phyloP scores from a whole-genome alignment of 2,888 invertebrate genomes.

The Odontothrips loti region DNA sequence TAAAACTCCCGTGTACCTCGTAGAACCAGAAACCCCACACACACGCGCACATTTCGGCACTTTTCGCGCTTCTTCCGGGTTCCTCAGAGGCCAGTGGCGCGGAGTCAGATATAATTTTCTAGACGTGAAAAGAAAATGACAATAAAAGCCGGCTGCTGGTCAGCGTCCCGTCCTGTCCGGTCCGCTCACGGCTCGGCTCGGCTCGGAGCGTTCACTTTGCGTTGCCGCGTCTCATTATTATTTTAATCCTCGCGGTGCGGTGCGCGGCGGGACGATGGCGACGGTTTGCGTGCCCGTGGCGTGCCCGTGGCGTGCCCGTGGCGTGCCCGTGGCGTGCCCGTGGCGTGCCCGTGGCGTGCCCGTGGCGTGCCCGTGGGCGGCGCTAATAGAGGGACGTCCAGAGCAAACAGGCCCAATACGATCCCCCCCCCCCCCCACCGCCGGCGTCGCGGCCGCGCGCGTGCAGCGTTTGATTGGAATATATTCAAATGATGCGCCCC shows the following conservation, averaged over 20 bases:
- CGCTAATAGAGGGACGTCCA: background rate
- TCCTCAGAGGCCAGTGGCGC: too few relatives aligned
- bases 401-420: background rate
- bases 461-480: background rate
- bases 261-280: background rate
- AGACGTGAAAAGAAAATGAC: too few relatives aligned
- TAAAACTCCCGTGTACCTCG: too few relatives aligned
- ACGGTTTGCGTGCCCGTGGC: background rate
- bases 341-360: background rate
- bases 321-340: background rate
- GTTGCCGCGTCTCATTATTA: background rate
- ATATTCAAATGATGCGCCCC: background rate
- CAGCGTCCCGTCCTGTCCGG: too few relatives aligned
- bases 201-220: background rate
- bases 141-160: too few relatives aligned
- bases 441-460: background rate
- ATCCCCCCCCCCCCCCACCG: too few relatives aligned
- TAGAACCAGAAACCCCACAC: too few relatives aligned
- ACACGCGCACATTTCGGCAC: too few relatives aligned
- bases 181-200: too few relatives aligned
- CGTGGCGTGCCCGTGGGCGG: background rate
- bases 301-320: background rate
- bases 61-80: too few relatives aligned
- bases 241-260: slow-evolving; percentile 14
- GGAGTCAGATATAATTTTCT: too few relatives aligned